Percentiles rank a stretch among this genome's conserved stretches.
phyloP scores from a whole-genome alignment of 92 coral and sea anemone species.

The Palythoa grandiflora region DNA sequence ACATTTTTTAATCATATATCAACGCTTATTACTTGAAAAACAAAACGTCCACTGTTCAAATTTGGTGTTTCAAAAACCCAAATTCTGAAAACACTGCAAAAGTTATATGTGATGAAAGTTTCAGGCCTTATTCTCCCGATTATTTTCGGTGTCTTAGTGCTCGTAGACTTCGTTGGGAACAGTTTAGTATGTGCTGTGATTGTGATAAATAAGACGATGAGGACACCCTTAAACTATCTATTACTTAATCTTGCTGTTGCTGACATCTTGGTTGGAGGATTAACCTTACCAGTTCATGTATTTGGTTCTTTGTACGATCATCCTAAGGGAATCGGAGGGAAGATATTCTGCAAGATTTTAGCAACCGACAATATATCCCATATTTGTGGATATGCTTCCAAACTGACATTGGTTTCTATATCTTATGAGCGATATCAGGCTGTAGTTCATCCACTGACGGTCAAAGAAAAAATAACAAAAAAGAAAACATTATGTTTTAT shows the following conservation, averaged over 20 bases:
- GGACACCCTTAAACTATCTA: constrained; percentile 18
- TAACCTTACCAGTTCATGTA: background rate
- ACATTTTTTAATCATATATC: too few species aligned
- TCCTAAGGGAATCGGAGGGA: background rate
- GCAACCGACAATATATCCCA: background rate
- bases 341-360: constrained; percentile 2
- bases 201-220: background rate
- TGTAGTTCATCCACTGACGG: constrained; percentile 17
- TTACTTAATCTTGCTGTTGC: constrained; percentile 25
- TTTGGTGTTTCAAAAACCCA: too few species aligned
- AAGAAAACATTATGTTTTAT: constrained; percentile 2
- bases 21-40: too few species aligned
- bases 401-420: background rate
- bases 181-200: constrained; percentile 14
- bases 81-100: background rate
- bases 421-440: constrained; percentile 32
- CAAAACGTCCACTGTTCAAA: too few species aligned
- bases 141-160: background rate
- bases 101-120: background rate
- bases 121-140: background rate
- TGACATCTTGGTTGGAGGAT: background rate
- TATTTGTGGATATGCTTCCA: background rate
- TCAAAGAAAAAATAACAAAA: constrained; percentile 23
- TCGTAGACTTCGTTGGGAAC: constrained; percentile 4
- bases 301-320: constrained; percentile 13